Evolutionary conservation across 2,113 vertebrate species (phyloP), one percentile per base, ranked within the genome.

Genomic region (Phalacrocorax carbo): DNA sequence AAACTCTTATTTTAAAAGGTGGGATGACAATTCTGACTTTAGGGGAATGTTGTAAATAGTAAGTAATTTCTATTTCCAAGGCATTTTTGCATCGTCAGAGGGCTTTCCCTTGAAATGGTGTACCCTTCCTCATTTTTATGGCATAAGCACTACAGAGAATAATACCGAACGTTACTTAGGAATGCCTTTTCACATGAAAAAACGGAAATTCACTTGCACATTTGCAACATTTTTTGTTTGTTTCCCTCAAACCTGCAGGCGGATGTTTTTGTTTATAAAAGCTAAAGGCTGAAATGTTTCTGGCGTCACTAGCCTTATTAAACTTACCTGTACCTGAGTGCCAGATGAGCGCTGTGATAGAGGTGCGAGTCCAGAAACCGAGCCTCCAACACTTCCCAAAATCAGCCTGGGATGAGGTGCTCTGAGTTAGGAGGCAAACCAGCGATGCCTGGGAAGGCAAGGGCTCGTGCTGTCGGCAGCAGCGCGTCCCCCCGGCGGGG

Each of bases 381-480:
- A 7, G 10, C 21, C 34, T 29, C 32, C n/a, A 48, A 52, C 42
- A 7, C 58, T 42, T 30, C 64, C 15, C 58, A 65, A 49, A 23
- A 22, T 32, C 40, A 20, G n/a, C 13, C 11, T 27, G 7, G 9
- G 10, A 1, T 1, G 7, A 29, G 52, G 14, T 13, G 4, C 49
- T 6, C 26, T 1, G 8, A 51, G 48, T 14, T 1, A 13, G 58
- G 8, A 2, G 52, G 20, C 1, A 4, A 75, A 7, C 11, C 3
- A 13, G 65, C 58, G 30, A 0, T 0, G 20, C 32, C 34, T 2
- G 1, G 57, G 38, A 30, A 17, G 44, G 78, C 36, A 48, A 10
- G 0, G 2, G 27, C 64, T 22, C 1, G 2, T 14, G 54, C 14
- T 1, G n/a, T 11, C 2, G 40, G 44, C 36, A 20, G 34, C 27